phyloP scores from a whole-genome alignment of 2,888 invertebrate genomes.

The Andrena fulva region DNA sequence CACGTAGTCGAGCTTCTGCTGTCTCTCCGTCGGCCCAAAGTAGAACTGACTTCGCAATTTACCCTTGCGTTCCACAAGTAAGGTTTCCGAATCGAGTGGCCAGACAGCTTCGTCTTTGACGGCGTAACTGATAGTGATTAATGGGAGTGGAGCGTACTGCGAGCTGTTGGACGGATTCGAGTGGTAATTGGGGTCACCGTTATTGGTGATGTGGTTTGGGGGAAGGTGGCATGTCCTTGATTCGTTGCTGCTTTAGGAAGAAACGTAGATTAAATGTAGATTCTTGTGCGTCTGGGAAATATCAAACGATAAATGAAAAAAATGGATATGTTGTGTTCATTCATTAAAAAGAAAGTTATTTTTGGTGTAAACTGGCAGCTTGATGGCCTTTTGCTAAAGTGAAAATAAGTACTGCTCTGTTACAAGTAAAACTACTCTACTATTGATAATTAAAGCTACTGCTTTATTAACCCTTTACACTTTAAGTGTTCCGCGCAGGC shows the following conservation, averaged over 20 bases:
- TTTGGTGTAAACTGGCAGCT: no score
- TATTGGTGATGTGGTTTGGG: not conserved
- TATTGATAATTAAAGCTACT: no score
- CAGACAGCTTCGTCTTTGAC: slow-evolving; percentile 32
- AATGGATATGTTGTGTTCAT: no score
- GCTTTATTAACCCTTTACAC: no score
- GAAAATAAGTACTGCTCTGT: no score
- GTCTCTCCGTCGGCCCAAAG: slow-evolving; percentile 28
- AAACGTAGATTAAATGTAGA: no score
- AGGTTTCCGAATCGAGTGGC: not conserved
- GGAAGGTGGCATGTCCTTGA: not conserved
- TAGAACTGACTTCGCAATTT: slow-evolving; percentile 40
- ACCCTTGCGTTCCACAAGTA: not conserved
- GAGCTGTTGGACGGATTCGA: not conserved
- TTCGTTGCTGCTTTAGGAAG: not conserved
- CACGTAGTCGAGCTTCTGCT: slow-evolving; percentile 14
- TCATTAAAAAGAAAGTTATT: no score
- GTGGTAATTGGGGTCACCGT: slow-evolving; percentile 16
- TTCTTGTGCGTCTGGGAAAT: no score
- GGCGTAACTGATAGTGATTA: slow-evolving; percentile 38
- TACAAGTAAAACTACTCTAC: no score
- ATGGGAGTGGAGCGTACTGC: slow-evolving; percentile 30
- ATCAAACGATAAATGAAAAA: no score
- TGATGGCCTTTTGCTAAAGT: no score
- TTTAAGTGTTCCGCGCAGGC: no score